These are phyloP conservation scores for Xiphophorus maculatus DNA, from an alignment of 2,113 vertebrate genomes.

Conservation along the genomic window DNA sequence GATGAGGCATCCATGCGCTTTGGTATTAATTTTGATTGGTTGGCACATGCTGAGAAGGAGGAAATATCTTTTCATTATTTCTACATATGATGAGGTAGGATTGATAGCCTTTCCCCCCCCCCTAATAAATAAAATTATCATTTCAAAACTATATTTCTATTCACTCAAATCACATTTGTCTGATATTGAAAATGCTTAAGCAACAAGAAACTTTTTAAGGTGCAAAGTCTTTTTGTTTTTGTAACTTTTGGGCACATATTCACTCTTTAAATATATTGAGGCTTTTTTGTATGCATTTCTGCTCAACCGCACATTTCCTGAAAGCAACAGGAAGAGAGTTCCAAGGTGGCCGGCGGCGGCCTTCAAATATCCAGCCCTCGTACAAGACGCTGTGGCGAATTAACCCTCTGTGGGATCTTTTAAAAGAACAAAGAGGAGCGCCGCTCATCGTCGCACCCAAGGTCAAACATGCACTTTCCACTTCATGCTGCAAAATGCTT, in stretches of 20 bases:
- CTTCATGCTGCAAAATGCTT: conserved; percentile 66
- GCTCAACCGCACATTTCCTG: conserved; percentile 4
- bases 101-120: background rate
- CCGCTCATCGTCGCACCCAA: background rate
- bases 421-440: conserved; percentile 4
- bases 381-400: conserved; percentile 1
- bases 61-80: background rate
- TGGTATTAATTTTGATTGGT: too few relatives aligned
- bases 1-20: too few relatives aligned
- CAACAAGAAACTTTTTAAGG: background rate
- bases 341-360: background rate
- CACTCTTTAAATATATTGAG: background rate
- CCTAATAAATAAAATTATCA: background rate
- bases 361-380: background rate
- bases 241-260: background rate
- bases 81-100: background rate
- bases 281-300: background rate
- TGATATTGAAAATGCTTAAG: background rate
- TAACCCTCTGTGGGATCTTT: conserved; percentile 16
- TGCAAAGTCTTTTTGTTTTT: background rate
- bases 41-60: too few relatives aligned
- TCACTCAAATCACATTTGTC: background rate
- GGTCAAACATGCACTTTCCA: conserved; percentile 52
- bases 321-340: conserved; percentile 6
- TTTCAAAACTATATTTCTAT: background rate